Percentiles rank a stretch among this genome's conserved stretches.
Conservation (phyloP, 2,888 invertebrate genomes). For the Actias luna region DNA sequence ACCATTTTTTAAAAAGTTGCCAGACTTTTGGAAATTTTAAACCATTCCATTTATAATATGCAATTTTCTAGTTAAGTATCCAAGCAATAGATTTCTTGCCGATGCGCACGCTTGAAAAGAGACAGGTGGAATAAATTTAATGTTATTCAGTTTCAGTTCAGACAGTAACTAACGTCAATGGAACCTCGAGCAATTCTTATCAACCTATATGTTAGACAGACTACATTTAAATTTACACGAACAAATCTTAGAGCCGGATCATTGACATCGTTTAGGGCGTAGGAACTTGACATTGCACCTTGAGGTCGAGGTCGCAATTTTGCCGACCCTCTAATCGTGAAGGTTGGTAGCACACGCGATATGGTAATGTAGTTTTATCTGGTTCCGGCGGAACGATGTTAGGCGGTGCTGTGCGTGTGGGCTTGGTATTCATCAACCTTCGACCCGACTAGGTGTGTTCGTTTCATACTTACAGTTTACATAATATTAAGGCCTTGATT, state of each 20-base stretch:
- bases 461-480: not conserved
- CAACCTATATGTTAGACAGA: too few relatives aligned
- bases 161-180: too few relatives aligned
- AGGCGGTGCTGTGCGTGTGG: not conserved
- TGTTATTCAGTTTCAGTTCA: too few relatives aligned
- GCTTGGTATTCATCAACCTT: constrained; percentile 21
- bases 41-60: too few relatives aligned
- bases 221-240: not conserved
- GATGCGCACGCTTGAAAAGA: too few relatives aligned
- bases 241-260: constrained; percentile 22
- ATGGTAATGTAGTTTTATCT: constrained; percentile 60
- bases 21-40: too few relatives aligned
- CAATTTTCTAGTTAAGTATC: too few relatives aligned
- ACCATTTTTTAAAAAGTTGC: too few relatives aligned
- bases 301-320: constrained; percentile 22
- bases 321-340: constrained; percentile 52
- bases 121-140: too few relatives aligned
- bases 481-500: not conserved
- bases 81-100: too few relatives aligned
- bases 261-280: constrained; percentile 42
- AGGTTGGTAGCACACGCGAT: constrained; percentile 63
- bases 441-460: constrained; percentile 12
- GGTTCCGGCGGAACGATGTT: constrained; percentile 38
- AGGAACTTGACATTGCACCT: constrained; percentile 39
- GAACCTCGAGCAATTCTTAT: too few relatives aligned